Evolutionary conservation across 35 echinoderm and acorn worm species (phyloP), one percentile per base, ranked within the genome.

Genomic region (Stichopus chloronotus): DNA sequence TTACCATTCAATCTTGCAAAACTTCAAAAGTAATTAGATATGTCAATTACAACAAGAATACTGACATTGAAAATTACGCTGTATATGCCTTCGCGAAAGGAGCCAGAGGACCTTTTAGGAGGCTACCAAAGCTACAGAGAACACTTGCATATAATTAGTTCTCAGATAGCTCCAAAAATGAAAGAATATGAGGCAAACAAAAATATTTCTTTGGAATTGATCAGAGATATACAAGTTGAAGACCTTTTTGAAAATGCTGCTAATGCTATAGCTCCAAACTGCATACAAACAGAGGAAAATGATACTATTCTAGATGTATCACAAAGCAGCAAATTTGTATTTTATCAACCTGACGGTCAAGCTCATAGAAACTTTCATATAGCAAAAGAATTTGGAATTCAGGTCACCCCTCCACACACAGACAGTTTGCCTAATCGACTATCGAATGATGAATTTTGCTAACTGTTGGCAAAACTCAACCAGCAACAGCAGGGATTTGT

Each of bases 401-500:
- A 13, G 57, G 17, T 43, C 11, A 54, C 16, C 12, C 52, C 69
- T 81, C 43, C 19, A 91, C 52, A 72, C 20, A 19, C 61, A 55
- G 24, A 72, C 4, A 16, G 78, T 14, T 76, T 80, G 58, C 5
- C 25, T 17, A 23, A 86, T 58, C 53, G 90, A 6, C 52, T 92
- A 55, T 54, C 90, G 4, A 56, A 92, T 55, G n/a, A 92, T 55
- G 90, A 92, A 9, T 92, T 56, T 56, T 53, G 8, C 10, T 17
- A 90, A 5, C 74, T 10, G 5, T 65, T 90, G 53, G 11, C 61
- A 8, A 87, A 23, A 21, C 22, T 72, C 4, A 86, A 93, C 52
- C 25, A 16, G 53, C 25, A 65, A 19, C 92, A 93, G 57, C 69
- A 58, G 72, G 58, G 87, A 56, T 86, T 93, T 16, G 86, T 93